Base-by-base conservation (phyloP, 1,140 invertebrate genomes). In the Leguminivora glycinivorella region DNA sequence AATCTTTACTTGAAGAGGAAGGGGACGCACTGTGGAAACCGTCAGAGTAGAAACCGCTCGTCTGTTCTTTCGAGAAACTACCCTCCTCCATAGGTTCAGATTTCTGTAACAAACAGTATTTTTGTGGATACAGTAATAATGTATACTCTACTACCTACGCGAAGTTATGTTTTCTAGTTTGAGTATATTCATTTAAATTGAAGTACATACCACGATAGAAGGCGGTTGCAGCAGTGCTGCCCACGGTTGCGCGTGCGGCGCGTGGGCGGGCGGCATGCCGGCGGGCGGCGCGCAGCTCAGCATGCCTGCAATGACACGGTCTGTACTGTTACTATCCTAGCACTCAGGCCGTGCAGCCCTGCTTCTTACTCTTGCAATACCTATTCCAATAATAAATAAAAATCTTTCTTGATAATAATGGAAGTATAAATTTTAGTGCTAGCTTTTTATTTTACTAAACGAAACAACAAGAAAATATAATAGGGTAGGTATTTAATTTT, bases 1-100 rank as follows among this genome's bases (percentile, higher is more conserved):
- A 92, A 70, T 92, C 92, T 38, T 90, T 92, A 67, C 89, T 92
- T 2, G 89, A 92, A 0, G 88, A 91, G 4, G 92, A 92, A 2
- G 92, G 92, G 0, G 92, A 92, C 0, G 91, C 87, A 70, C 92
- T 92, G 70, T 92, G 92, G 72, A 92, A 92, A 12, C 90, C 89
- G 72, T 92, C 92, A 0, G 91, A 92, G 72, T 90, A 90, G 71
- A 90, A 91, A n/a, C 87, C 88, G 69, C 88, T 91, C 17, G 80
- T 80, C 73, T 89, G 88, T 26, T 90, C 89, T 63, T 91, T 91
- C 4, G 83, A 71, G 76, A 85, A 91, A 72, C 77, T 87, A 68
- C 81, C 81, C 0, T 91, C 88, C 56, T 91, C 89, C 83, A 89
- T 88, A 29, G 89, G 88, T 77, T 91, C 89, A 19, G 88, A 75